Percentiles rank a stretch among this genome's conserved stretches.
Conservation (phyloP, 2,888 invertebrate species). For the Masnerella sp. region DNA sequence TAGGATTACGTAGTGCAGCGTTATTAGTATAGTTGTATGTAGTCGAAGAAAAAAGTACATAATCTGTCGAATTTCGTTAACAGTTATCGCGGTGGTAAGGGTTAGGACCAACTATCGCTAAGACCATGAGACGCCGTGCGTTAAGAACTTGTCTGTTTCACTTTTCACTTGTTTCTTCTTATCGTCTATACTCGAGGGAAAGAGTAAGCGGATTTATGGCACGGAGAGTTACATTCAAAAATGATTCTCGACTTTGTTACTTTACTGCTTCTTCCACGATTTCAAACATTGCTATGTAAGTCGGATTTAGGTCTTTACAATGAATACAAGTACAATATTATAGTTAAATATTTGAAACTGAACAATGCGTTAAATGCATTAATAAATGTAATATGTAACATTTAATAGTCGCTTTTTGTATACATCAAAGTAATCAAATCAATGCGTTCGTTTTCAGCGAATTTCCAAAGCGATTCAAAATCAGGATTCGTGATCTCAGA, state of each 20-base stretch:
- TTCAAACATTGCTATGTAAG: slow-evolving; percentile 26
- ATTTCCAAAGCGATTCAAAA: slow-evolving; percentile 35
- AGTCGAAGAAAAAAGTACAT: slow-evolving; percentile 42
- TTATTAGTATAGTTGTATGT: slow-evolving; percentile 21
- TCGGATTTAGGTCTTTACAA: slow-evolving; percentile 35
- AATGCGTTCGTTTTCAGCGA: slow-evolving; percentile 20
- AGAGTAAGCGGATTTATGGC: slow-evolving; percentile 53
- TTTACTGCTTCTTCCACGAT: slow-evolving; percentile 27
- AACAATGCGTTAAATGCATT: slow-evolving; percentile 44
- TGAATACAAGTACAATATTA: slow-evolving; percentile 30
- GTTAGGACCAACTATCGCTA: slow-evolving; percentile 41
- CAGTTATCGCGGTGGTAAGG: slow-evolving; percentile 41
- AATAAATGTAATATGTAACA: slow-evolving; percentile 39
- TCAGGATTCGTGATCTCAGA: slow-evolving; percentile 34
- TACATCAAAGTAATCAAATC: slow-evolving; percentile 21
- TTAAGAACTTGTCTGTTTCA: slow-evolving; percentile 23
- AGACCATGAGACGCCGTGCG: slow-evolving; percentile 43
- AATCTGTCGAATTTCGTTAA: slow-evolving; percentile 52
- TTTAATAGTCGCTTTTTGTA: slow-evolving; percentile 29
- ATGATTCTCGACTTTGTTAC: slow-evolving; percentile 25
- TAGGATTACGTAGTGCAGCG: slow-evolving; percentile 18
- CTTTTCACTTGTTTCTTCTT: neutral
- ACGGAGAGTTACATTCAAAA: slow-evolving; percentile 53
- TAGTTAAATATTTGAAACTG: slow-evolving; percentile 53
- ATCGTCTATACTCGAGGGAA: slow-evolving; percentile 43